Conservation (phyloP, 2,797 vertebrate species). For the Artibeus jamaicensis region DNA sequence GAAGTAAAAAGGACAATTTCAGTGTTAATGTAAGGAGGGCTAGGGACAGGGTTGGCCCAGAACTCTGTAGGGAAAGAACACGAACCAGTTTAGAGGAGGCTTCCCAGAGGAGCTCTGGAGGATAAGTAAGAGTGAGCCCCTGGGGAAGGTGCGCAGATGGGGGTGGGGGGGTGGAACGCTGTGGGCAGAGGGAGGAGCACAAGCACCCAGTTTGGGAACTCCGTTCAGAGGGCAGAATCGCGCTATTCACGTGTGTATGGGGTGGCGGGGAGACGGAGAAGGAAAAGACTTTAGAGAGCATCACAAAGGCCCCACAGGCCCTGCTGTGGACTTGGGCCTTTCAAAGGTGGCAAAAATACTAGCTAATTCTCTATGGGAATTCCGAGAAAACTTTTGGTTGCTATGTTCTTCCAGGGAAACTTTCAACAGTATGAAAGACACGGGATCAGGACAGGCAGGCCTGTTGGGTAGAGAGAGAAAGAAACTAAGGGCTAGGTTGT, state of each 20-base stretch:
- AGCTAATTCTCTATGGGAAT: background rate
- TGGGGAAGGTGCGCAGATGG: background rate
- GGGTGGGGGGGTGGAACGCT: background rate
- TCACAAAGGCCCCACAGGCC: background rate
- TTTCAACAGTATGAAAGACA: background rate
- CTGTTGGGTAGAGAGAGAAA: background rate
- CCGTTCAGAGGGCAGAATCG: background rate
- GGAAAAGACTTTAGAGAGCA: background rate
- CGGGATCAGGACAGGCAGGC: background rate
- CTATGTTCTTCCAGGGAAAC: background rate
- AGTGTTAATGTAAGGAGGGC: background rate
- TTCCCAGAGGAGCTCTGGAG: background rate
- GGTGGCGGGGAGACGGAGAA: background rate
- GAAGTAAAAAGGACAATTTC: background rate
- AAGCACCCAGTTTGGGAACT: background rate
- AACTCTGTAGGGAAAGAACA: background rate
- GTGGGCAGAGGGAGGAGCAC: no score
- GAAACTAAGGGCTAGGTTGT: background rate
- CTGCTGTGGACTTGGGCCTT: background rate
- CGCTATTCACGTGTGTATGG: background rate
- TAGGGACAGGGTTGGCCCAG: background rate
- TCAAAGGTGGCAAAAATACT: background rate
- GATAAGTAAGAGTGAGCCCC: background rate
- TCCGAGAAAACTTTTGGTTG: background rate
- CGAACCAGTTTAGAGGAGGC: background rate